Conservation (phyloP, 2,888 invertebrate genomes). For the Glyphotaelius pellucidus region DNA sequence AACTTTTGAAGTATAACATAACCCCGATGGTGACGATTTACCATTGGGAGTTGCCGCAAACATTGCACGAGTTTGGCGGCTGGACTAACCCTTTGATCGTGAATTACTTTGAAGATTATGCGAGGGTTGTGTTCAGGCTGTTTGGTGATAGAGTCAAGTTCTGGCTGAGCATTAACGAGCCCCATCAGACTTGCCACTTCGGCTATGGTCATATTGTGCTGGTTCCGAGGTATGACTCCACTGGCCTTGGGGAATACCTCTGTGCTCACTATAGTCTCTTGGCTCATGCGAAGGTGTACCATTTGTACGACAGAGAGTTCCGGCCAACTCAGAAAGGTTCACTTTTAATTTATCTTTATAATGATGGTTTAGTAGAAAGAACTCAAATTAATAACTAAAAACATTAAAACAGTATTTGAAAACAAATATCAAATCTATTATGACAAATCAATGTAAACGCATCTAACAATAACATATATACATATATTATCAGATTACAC, state of each 20-base stretch:
- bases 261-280: constrained; percentile 80
- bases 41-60: constrained; percentile 83
- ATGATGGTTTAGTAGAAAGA: not conserved
- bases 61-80: constrained; percentile 80
- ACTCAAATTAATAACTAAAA: not conserved
- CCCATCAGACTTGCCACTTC: constrained; percentile 70
- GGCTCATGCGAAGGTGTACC: constrained; percentile 82
- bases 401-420: not conserved
- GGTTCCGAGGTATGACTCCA: constrained; percentile 75
- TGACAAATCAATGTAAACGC: not conserved
- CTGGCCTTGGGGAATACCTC: constrained; percentile 79
- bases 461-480: not conserved
- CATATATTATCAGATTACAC: too few relatives aligned
- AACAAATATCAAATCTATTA: not conserved
- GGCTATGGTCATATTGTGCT: constrained; percentile 76
- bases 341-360: constrained; percentile 54
- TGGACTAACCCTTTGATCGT: constrained; percentile 81
- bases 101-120: constrained; percentile 80
- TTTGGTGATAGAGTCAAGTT: constrained; percentile 75
- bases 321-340: constrained; percentile 69
- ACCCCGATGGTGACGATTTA: constrained; percentile 80
- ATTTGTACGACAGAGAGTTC: constrained; percentile 77
- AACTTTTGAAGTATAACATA: constrained; percentile 76
- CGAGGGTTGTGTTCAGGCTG: constrained; percentile 74
- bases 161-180: constrained; percentile 83